phyloP scores from a whole-genome alignment of 2,888 invertebrate species.

The Hydroisotoma schaefferi region DNA sequence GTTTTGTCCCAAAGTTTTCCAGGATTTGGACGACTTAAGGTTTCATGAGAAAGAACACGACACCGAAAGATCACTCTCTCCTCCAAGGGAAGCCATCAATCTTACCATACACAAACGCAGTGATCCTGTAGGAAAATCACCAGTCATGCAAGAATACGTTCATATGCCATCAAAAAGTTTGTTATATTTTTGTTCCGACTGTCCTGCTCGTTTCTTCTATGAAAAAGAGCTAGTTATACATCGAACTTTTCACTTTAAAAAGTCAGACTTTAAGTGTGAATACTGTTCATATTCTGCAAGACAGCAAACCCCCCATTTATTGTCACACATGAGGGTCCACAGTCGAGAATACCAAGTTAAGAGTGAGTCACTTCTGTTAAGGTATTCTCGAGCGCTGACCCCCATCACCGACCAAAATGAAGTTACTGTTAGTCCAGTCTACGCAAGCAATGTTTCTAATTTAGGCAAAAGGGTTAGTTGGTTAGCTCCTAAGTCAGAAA shows the following conservation, averaged over 20 bases:
- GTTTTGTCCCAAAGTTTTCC: slow-evolving; percentile 77
- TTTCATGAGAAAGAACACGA: slow-evolving; percentile 79
- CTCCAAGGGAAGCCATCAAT: slow-evolving; percentile 30
- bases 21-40: slow-evolving; percentile 72
- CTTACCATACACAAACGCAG: slow-evolving; percentile 19
- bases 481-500: slow-evolving; percentile 57
- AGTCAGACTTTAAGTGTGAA: slow-evolving; percentile 66
- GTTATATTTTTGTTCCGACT: slow-evolving; percentile 70
- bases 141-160: neutral
- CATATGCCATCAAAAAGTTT: slow-evolving; percentile 29
- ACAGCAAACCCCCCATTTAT: slow-evolving; percentile 63
- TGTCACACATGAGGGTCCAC: slow-evolving; percentile 69
- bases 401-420: slow-evolving; percentile 11
- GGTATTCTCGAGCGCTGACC: slow-evolving; percentile 12
- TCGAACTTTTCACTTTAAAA: slow-evolving; percentile 64
- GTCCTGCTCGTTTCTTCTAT: slow-evolving; percentile 77
- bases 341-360: slow-evolving; percentile 67
- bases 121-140: slow-evolving; percentile 16
- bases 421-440: neutral
- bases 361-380: slow-evolving; percentile 44
- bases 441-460: neutral
- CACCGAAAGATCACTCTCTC: slow-evolving; percentile 48
- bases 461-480: neutral
- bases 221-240: slow-evolving; percentile 71
- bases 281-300: slow-evolving; percentile 73